phyloP scores from a whole-genome alignment of 2,888 invertebrate species.

The Hololepta plana region DNA sequence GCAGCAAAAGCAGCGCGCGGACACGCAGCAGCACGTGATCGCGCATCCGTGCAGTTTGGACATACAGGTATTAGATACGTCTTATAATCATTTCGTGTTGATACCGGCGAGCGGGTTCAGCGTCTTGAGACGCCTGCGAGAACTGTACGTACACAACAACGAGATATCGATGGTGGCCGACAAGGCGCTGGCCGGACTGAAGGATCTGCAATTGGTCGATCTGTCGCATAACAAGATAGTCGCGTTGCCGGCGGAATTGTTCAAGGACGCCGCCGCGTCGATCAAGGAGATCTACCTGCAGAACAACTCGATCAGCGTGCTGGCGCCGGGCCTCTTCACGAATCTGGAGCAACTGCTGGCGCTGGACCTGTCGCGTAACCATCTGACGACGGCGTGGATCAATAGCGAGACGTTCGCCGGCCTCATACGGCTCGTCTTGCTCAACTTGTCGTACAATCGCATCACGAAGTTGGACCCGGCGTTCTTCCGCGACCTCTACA shows the following conservation, averaged over 20 bases:
- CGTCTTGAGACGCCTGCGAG: constrained; percentile 55
- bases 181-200: constrained; percentile 61
- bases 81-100: constrained; percentile 68
- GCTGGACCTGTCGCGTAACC: constrained; percentile 71
- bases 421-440: constrained; percentile 68
- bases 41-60: constrained; percentile 51
- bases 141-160: constrained; percentile 72
- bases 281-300: constrained; percentile 80
- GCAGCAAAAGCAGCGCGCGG: no score
- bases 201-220: constrained; percentile 69
- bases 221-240: constrained; percentile 81
- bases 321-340: constrained; percentile 73
- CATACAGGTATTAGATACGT: constrained; percentile 66
- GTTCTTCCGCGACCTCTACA: constrained; percentile 72
- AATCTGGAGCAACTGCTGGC: constrained; percentile 65
- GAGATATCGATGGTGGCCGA: constrained; percentile 79
- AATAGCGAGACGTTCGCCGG: constrained; percentile 73
- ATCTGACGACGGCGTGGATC: constrained; percentile 73
- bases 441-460: constrained; percentile 73
- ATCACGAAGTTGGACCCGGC: constrained; percentile 64
- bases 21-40: no score
- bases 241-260: constrained; percentile 70
- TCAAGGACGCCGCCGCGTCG: constrained; percentile 57
- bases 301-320: constrained; percentile 76
- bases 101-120: constrained; percentile 72